Percentiles rank a stretch among this genome's conserved stretches.
These are phyloP conservation scores for Ameiurus melas DNA, from an alignment of 2,113 vertebrate genomes.

Conservation along the genomic window DNA sequence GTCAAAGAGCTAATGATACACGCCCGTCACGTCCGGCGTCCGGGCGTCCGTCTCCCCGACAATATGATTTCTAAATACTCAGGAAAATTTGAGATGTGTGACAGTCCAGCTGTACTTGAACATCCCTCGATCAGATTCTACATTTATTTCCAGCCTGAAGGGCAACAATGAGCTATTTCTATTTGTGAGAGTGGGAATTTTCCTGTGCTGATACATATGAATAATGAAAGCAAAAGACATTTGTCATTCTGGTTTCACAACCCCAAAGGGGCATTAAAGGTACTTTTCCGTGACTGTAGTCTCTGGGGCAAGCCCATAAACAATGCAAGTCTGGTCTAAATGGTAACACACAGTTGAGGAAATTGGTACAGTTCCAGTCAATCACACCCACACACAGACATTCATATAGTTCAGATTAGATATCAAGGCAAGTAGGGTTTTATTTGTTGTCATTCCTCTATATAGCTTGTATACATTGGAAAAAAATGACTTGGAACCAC, in stretches of 20 bases:
- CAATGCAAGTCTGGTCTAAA: neutral
- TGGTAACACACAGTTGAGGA: neutral
- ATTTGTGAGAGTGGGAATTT: neutral
- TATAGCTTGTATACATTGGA: no score
- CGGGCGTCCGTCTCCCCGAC: no score
- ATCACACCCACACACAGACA: neutral
- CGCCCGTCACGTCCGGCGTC: no score
- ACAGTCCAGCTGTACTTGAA: neutral
- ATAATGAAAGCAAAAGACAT: slow-evolving; percentile 15
- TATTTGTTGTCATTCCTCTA: no score
- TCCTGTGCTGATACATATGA: neutral
- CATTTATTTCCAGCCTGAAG: neutral
- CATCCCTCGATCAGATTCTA: neutral
- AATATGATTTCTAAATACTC: neutral
- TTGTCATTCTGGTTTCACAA: neutral
- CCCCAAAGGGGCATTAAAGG: slow-evolving; percentile 1
- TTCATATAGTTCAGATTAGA: neutral
- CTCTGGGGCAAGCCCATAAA: neutral
- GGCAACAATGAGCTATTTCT: neutral
- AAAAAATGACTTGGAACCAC: no score
- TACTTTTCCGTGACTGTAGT: slow-evolving; percentile 17
- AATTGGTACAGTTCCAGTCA: neutral
- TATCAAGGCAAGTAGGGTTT: no score
- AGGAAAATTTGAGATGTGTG: neutral
- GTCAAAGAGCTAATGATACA: neutral